These are phyloP conservation scores for Balaeniceps rex DNA, from an alignment of 2,113 vertebrate species.

Conservation along the genomic window DNA sequence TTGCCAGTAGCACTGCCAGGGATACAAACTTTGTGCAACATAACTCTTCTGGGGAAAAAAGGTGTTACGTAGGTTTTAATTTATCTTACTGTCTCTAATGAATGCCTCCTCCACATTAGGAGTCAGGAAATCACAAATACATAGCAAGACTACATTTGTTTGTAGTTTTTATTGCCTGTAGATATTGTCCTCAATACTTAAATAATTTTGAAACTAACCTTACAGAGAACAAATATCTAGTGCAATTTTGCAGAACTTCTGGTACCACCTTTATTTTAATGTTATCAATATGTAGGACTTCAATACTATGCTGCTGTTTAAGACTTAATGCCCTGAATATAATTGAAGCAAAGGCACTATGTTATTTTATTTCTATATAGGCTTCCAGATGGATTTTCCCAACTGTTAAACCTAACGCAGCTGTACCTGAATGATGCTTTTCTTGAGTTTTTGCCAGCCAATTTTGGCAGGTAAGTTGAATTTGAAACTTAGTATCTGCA, in stretches of 20 bases:
- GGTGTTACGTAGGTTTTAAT: neutral
- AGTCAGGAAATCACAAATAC: neutral
- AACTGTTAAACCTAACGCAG: conserved; percentile 94
- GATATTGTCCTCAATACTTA: neutral
- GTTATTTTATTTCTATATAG: conserved; percentile 62
- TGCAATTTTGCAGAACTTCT: neutral
- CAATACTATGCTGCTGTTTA: neutral
- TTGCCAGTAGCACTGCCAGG: neutral
- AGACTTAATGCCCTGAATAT: too few relatives aligned
- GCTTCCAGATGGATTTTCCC: conserved; percentile 98
- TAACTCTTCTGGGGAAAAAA: neutral
- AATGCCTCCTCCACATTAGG: neutral
- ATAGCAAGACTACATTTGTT: neutral
- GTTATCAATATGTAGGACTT: neutral
- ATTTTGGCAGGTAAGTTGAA: conserved; percentile 92
- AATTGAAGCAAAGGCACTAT: neutral
- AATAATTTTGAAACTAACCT: neutral
- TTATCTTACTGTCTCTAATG: neutral
- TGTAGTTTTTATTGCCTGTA: neutral
- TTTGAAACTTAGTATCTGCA: neutral
- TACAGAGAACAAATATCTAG: neutral
- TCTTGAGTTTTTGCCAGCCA: conserved; percentile 95
- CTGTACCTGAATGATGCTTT: conserved; percentile 99
- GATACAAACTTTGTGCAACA: accelerated
- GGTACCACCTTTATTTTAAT: neutral